Evolutionary conservation across 1,140 invertebrate species (phyloP).

Genomic region (Drosophila equinoxialis): DNA sequence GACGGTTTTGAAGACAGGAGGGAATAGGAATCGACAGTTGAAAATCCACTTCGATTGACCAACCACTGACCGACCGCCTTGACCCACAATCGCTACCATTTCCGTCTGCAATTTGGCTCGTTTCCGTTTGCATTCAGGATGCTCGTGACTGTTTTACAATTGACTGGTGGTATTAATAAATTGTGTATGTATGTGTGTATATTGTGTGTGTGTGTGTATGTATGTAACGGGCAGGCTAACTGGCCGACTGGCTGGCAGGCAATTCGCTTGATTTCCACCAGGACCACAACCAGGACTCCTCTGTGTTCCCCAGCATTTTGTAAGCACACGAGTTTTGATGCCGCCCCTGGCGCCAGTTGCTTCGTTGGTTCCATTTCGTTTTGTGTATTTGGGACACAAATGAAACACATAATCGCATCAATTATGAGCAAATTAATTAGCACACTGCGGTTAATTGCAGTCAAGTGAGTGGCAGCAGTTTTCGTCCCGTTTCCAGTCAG

Average conservation of each 20-base stretch:
- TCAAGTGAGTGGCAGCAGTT: conserved; percentile 61
- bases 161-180: conserved; percentile 61
- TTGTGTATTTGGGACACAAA: conserved; percentile 42
- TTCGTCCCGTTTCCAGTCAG: conserved; percentile 13
- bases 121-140: conserved; percentile 60
- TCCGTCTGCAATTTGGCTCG: conserved; percentile 68
- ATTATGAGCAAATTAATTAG: conserved; percentile 82
- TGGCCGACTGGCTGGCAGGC: conserved; percentile 22
- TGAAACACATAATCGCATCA: conserved; percentile 77
- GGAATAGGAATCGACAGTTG: not conserved
- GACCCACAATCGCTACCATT: conserved; percentile 23
- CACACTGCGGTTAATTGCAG: conserved; percentile 79
- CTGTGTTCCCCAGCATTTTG: not conserved
- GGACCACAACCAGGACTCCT: conserved; percentile 34
- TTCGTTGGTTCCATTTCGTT: conserved; percentile 35
- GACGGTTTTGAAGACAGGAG: not conserved
- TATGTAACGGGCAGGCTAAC: conserved; percentile 17
- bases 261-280: conserved; percentile 70
- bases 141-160: conserved; percentile 55
- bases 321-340: conserved; percentile 45
- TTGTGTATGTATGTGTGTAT: conserved; percentile 37
- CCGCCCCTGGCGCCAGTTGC: conserved; percentile 50
- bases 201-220: conserved; percentile 12
- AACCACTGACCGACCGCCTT: conserved; percentile 5
- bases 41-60: conserved; percentile 30